Evolutionary conservation across 2,888 invertebrate species (phyloP).

Genomic region (Epistrophe eligans): DNA sequence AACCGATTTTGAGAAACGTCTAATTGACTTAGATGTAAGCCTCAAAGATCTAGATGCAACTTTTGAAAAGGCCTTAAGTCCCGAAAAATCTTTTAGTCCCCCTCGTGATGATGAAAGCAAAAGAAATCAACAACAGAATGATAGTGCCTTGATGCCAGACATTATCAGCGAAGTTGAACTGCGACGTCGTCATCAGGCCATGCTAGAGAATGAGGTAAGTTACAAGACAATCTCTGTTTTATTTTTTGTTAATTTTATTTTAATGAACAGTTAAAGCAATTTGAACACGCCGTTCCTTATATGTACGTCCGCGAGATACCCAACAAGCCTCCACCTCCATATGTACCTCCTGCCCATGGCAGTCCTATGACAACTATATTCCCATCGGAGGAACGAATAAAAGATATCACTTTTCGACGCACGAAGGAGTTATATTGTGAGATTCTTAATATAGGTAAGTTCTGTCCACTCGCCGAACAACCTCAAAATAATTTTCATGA

Average conservation of each 20-base stretch:
- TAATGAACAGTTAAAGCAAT: conserved; percentile 85
- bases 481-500: neutral
- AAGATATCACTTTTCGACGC: conserved; percentile 80
- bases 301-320: conserved; percentile 88
- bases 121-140: conserved; percentile 33
- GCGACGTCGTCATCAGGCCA: conserved; percentile 86
- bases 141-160: conserved; percentile 79
- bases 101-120: conserved; percentile 32
- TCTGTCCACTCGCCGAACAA: neutral
- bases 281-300: conserved; percentile 84
- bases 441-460: conserved; percentile 80
- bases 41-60: conserved; percentile 77
- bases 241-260: neutral
- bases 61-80: conserved; percentile 75
- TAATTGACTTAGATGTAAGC: conserved; percentile 77
- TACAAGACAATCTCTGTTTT: neutral
- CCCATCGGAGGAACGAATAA: conserved; percentile 81
- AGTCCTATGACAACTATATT: conserved; percentile 82
- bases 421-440: conserved; percentile 80
- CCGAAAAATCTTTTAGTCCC: conserved; percentile 60
- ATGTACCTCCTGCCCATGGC: conserved; percentile 86
- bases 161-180: conserved; percentile 86
- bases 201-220: conserved; percentile 87
- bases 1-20: conserved; percentile 77
- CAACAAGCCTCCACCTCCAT: conserved; percentile 91